Evolutionary conservation across 1,140 invertebrate genomes (phyloP).

Genomic region (Thaumetopoea pityocampa): DNA sequence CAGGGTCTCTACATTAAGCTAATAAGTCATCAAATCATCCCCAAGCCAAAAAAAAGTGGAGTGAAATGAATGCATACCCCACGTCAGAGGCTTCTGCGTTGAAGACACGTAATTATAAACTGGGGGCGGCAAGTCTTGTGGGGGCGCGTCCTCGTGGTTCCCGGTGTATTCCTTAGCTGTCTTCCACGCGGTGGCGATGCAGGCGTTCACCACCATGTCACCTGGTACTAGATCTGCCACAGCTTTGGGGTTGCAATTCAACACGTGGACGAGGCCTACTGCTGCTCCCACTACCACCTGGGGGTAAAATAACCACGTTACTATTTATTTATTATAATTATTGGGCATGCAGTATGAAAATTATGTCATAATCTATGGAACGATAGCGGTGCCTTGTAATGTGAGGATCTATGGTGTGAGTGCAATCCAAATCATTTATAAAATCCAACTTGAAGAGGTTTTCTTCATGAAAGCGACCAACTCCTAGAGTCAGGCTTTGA

Average conservation of each 20-base stretch:
- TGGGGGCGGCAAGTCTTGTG: conserved; percentile 50
- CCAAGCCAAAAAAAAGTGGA: too few relatives aligned
- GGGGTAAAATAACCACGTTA: conserved; percentile 7
- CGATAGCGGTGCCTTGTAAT: too few relatives aligned
- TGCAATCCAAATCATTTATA: too few relatives aligned
- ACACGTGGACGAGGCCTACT: conserved; percentile 85
- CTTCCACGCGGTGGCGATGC: conserved; percentile 87
- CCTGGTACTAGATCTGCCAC: conserved; percentile 90
- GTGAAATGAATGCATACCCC: conserved; percentile 46
- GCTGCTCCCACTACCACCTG: conserved; percentile 81
- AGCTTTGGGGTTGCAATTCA: conserved; percentile 78
- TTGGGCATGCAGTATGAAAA: too few relatives aligned
- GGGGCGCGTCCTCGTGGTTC: conserved; percentile 49
- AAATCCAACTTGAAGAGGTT: too few relatives aligned
- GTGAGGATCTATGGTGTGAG: too few relatives aligned
- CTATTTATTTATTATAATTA: too few relatives aligned
- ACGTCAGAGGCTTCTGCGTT: conserved; percentile 77
- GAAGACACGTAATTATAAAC: conserved; percentile 80
- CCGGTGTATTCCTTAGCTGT: conserved; percentile 65
- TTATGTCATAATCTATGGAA: too few relatives aligned
- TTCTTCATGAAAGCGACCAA: too few relatives aligned
- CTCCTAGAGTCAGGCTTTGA: too few relatives aligned
- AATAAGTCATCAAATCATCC: too few relatives aligned
- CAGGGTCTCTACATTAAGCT: too few relatives aligned
- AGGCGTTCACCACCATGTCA: conserved; percentile 87